Percentiles rank a stretch among this genome's conserved stretches.
phyloP scores from a whole-genome alignment of 2,797 vertebrate genomes.

The Benthosema pterotum region DNA sequence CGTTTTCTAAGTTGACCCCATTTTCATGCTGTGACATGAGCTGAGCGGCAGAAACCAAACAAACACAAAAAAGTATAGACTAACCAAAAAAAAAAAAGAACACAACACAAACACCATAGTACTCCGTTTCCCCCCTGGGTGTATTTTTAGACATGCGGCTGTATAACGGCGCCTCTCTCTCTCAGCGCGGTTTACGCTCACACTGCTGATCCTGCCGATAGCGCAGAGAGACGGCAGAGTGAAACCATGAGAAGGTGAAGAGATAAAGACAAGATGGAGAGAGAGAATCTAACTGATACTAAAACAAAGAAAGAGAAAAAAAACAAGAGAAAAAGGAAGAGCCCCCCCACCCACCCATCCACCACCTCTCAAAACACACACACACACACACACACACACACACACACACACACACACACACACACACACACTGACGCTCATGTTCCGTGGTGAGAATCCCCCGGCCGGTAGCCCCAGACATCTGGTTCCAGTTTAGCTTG shows the following conservation, averaged over 20 bases:
- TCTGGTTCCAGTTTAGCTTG: constrained; percentile 84
- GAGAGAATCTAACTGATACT: constrained; percentile 31
- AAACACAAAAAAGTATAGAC: too few relatives aligned
- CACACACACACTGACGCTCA: constrained; percentile 61
- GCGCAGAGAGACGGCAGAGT: constrained; percentile 22
- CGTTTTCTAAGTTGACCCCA: not conserved
- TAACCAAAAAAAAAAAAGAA: not conserved
- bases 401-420: too few relatives aligned
- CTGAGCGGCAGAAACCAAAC: not conserved
- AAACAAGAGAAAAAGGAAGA: constrained; percentile 43
- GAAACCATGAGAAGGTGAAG: constrained; percentile 41
- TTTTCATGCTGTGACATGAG: constrained; percentile 2
- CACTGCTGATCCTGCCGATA: constrained; percentile 25
- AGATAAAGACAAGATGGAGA: constrained; percentile 28
- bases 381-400: too few relatives aligned
- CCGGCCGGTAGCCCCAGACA: constrained; percentile 79
- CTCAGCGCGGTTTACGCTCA: constrained; percentile 24
- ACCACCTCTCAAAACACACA: too few relatives aligned
- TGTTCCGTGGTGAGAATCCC: constrained; percentile 84
- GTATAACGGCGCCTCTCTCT: constrained; percentile 9
- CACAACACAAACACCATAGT: not conserved
- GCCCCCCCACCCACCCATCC: constrained; percentile 20
- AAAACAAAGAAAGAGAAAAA: constrained; percentile 41
- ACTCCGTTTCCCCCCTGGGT: not conserved
- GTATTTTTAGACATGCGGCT: constrained; percentile 22